A percentile compares a stretch with the other conserved stretches of the same genome.
Conservation (phyloP, 2,113 vertebrate species). For the Dasyornis broadbenti region DNA sequence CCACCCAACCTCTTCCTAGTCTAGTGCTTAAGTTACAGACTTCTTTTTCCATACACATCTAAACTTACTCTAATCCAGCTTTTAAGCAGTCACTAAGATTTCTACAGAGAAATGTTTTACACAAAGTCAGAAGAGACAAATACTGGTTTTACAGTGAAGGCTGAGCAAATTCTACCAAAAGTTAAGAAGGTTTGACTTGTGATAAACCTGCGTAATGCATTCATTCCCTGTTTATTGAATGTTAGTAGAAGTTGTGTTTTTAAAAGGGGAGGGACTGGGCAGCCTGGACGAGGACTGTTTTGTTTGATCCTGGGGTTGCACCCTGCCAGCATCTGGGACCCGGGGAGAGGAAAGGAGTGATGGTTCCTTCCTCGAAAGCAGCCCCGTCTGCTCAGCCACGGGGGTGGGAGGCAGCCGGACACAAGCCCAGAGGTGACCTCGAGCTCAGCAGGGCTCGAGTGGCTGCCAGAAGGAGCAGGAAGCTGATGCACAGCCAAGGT, state of each 20-base stretch:
- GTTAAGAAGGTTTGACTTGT: background rate
- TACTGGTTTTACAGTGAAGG: background rate
- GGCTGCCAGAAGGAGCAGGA: background rate
- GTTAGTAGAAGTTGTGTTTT: background rate
- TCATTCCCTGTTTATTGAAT: background rate
- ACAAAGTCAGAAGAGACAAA: background rate
- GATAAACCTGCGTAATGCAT: background rate
- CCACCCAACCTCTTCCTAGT: background rate
- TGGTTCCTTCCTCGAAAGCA: background rate
- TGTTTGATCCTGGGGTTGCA: background rate
- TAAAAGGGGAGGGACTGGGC: background rate
- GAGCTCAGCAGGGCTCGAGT: background rate
- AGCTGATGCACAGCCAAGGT: background rate
- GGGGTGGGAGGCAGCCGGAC: fast-evolving
- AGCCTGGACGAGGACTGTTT: background rate
- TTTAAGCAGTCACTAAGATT: background rate
- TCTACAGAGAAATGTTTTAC: background rate
- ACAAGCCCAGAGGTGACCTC: background rate
- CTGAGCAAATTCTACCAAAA: background rate
- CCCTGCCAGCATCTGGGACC: fast-evolving
- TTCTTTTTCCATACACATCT: background rate
- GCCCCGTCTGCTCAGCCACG: fast-evolving
- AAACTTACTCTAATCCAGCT: background rate
- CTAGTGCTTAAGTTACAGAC: background rate
- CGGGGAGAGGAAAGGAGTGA: background rate